phyloP scores from a whole-genome alignment of 2,113 vertebrate species.

The Nothoprocta perdicaria region DNA sequence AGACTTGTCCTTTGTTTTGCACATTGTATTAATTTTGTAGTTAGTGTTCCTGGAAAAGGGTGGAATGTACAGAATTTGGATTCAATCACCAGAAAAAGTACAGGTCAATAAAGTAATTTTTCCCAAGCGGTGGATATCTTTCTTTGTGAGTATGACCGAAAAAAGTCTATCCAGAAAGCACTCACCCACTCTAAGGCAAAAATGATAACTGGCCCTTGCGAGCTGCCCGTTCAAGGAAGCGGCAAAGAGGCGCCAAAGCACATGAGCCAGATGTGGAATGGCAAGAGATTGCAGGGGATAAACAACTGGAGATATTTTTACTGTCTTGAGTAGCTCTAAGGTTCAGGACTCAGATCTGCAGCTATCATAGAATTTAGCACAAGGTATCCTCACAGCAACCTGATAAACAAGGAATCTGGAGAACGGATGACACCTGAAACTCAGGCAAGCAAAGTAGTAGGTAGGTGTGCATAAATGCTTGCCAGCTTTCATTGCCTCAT shows the following conservation, averaged over 20 bases:
- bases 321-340: not conserved
- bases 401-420: not conserved
- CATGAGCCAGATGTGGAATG: not conserved
- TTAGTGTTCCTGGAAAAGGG: conserved; percentile 34
- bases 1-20: conserved; percentile 2
- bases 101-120: not conserved
- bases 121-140: conserved; percentile 10
- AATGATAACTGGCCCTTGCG: not conserved
- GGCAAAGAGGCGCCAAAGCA: not conserved
- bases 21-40: conserved; percentile 56
- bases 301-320: not conserved
- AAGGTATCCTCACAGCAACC: not conserved
- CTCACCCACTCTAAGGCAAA: not conserved
- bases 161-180: not conserved
- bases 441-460: not conserved
- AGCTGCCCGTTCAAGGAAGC: not conserved
- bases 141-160: not conserved
- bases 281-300: not conserved
- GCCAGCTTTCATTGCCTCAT: conserved; percentile 16
- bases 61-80: conserved; percentile 46
- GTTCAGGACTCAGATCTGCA: not conserved
- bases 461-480: not conserved
- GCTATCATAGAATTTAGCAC: not conserved
- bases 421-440: not conserved
- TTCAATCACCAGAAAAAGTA: conserved; percentile 13